Percentiles rank a stretch among this genome's conserved stretches.
These are phyloP conservation scores for Myopa testacea DNA, from an alignment of 2,888 invertebrate genomes.

Conservation along the genomic window DNA sequence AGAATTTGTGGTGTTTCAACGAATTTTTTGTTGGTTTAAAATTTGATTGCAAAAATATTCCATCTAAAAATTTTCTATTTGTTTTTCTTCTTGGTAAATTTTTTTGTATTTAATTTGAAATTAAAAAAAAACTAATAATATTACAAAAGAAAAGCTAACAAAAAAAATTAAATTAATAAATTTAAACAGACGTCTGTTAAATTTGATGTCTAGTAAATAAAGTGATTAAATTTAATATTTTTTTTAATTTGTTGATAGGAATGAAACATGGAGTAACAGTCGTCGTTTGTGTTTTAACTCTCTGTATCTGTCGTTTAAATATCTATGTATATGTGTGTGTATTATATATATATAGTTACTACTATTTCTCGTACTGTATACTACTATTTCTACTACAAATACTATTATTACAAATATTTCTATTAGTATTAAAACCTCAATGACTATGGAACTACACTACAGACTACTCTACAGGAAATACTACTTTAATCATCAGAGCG, in stretches of 20 bases:
- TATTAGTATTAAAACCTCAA: neutral
- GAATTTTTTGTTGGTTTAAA: neutral
- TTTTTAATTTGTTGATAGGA: neutral
- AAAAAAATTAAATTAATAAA: neutral
- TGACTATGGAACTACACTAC: neutral
- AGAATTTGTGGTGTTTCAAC: neutral
- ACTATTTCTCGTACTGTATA: neutral
- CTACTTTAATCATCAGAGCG: neutral
- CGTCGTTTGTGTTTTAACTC: slow-evolving; percentile 24
- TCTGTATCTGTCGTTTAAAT: slow-evolving; percentile 24
- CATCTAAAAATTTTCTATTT: too few species aligned
- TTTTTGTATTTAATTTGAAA: neutral
- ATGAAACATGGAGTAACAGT: slow-evolving; percentile 10
- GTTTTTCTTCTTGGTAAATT: neutral
- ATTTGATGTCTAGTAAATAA: neutral
- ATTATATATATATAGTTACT: slow-evolving; percentile 13
- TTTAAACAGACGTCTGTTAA: neutral
- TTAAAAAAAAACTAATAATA: neutral
- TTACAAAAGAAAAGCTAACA: neutral
- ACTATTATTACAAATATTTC: neutral
- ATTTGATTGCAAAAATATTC: neutral
- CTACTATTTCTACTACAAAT: neutral
- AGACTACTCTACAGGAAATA: neutral
- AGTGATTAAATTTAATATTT: neutral
- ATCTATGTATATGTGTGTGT: slow-evolving; percentile 26